Percentiles rank a stretch among this genome's conserved stretches.
Conservation (phyloP, 2,888 invertebrate species). For the Boloria selene region DNA sequence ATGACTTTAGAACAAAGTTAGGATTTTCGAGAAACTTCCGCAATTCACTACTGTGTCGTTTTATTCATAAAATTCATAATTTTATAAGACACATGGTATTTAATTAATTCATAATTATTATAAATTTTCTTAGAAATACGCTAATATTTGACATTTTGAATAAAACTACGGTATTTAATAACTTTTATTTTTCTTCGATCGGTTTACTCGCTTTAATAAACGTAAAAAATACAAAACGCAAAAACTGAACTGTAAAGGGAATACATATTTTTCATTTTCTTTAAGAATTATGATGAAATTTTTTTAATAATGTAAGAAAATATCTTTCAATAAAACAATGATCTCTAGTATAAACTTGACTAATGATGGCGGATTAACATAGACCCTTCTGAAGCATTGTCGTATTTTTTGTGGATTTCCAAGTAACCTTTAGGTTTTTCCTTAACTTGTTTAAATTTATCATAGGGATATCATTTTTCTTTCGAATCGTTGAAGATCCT, state of each 20-base stretch:
- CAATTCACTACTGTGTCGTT: conserved; percentile 51
- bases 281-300: background rate
- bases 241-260: too few species aligned
- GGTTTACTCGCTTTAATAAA: too few species aligned
- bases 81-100: conserved; percentile 30
- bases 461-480: conserved; percentile 17
- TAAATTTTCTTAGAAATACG: background rate
- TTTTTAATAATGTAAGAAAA: background rate
- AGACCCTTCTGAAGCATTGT: conserved; percentile 53
- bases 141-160: too few species aligned
- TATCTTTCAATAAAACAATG: conserved; percentile 39
- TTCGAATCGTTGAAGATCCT: conserved; percentile 4
- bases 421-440: conserved; percentile 52
- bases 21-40: conserved; percentile 68
- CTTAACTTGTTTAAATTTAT: conserved; percentile 21
- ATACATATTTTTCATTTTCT: background rate
- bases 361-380: conserved; percentile 61
- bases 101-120: conserved; percentile 14
- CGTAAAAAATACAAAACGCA: too few species aligned
- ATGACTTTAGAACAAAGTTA: conserved; percentile 79
- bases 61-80: conserved; percentile 42
- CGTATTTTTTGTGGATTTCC: conserved; percentile 53
- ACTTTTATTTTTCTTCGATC: too few species aligned
- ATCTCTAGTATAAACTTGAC: conserved; percentile 54
- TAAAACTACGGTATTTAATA: too few species aligned